Base-by-base conservation (phyloP, 2,888 invertebrate genomes). In the Nomada hirtipes region DNA sequence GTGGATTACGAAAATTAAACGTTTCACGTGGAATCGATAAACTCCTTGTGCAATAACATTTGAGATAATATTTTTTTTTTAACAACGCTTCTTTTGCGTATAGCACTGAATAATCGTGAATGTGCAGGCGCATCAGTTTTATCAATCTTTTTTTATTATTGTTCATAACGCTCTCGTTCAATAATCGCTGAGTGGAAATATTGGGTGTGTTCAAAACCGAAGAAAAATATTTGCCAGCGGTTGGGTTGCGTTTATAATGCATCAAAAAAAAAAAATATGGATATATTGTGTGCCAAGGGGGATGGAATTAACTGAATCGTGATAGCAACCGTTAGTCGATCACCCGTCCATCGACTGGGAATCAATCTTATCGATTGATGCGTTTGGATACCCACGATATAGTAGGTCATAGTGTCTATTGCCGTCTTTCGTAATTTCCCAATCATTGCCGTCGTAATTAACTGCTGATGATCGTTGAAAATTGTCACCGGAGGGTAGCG, bases 1-100 rank as follows among this genome's bases (percentile, higher is more conserved):
- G 72, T 76, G 65, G 50, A 15, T 18, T 15, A 29, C 50, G 44
- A 65, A 79, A 70, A 15, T 36, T 7, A 36, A 36, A 36, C 36
- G 36, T 36, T 36, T 36, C 36, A 7, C 36, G 36, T 36, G 36
- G 36, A 36, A 4, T 7, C 36, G 36, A 36, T 36, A 36, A 36
- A 7, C 36, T 26, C 26, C 26, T 36, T 36, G 0, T 7, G 1
- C 36, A 7, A 36, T 36, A 36, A 36, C 36, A 7, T 36, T 36
- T 7, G 36, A 7, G 7, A 36, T 0, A 7, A 7, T 36, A 36
- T 36, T 36, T 7, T 29, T 7, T 4, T 29, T 3, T 29, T 29
- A 29, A 29, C 29, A 29, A 29, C 4, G 29, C 29, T 4, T 29
- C 29, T 29, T 29, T 36, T 36, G 7, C 36, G 36, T 36, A 36